phyloP scores from a whole-genome alignment of 1,140 invertebrate genomes.

The Luehdorfia chinensis region DNA sequence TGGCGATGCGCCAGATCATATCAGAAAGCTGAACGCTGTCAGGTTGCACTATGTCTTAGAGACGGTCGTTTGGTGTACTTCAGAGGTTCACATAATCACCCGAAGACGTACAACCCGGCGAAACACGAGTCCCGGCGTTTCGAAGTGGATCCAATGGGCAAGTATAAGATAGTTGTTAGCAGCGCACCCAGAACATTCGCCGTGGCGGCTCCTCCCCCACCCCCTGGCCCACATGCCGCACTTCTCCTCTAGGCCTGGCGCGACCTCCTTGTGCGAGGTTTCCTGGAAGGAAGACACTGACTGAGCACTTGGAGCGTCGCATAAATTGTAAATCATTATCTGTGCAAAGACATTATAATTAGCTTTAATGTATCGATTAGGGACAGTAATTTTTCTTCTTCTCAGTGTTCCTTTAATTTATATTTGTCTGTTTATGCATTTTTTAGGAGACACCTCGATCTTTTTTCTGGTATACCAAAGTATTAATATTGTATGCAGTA shows the following conservation, averaged over 20 bases:
- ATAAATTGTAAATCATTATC: neutral
- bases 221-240: constrained; percentile 53
- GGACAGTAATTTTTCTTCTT: too few species aligned
- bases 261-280: constrained; percentile 71
- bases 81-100: constrained; percentile 67
- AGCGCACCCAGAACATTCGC: constrained; percentile 32
- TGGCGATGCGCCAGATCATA: constrained; percentile 73
- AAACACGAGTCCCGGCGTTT: constrained; percentile 70
- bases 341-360: too few species aligned
- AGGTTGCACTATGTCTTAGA: constrained; percentile 68
- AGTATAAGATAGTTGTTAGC: constrained; percentile 70
- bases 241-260: constrained; percentile 70
- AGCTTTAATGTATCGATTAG: neutral
- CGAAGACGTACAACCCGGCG: constrained; percentile 64
- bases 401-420: too few species aligned
- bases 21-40: constrained; percentile 70
- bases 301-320: constrained; percentile 56
- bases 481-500: too few species aligned
- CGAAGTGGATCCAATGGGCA: constrained; percentile 71
- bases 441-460: too few species aligned
- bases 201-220: constrained; percentile 32
- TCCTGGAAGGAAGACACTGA: constrained; percentile 58
- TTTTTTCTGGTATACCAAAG: too few species aligned
- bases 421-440: too few species aligned
- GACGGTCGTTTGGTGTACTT: constrained; percentile 70